Evolutionary conservation across 2,888 invertebrate species (phyloP), one percentile per base, ranked within the genome.

Genomic region (Chloromyia formosa): DNA sequence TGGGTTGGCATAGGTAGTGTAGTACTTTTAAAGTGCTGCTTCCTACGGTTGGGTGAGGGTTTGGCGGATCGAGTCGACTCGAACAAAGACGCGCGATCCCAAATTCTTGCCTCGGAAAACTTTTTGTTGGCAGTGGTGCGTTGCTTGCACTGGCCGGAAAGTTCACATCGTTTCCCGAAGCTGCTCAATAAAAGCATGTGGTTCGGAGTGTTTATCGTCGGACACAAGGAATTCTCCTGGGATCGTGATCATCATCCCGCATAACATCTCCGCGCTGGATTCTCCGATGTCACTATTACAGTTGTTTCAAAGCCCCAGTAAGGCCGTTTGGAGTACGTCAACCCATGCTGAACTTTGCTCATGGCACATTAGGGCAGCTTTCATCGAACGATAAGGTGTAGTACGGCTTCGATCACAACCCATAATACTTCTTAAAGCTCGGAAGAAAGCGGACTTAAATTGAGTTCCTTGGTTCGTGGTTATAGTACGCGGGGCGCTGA

Each of bases 91-190:
- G 54, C 10, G n/a, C 54, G 16, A 10, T 54, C 4, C 54, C 54
- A 54, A 16, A n/a, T n/a, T 54, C 54, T 54, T 54, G 54, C 9
- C n/a, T n/a, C 54, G n/a, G n/a, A 54, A 54, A 54, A 54, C 16
- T 16, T 54, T 16, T 5, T 16, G n/a, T 16, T 54, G n/a, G n/a
- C n/a, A n/a, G n/a, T n/a, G n/a, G n/a, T n/a, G n/a, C n/a, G 16
- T 16, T 16, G 54, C 54, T 54, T 54, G 54, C 54, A 54, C 54
- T 9, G 10, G 54, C n/a, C 54, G 54, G n/a, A 54, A 16, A 12
- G 54, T 54, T 54, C 54, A 16, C n/a, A 54, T 54, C n/a, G 16
- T 54, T 54, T 54, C 54, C n/a, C 54, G 54, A 10, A 54, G 54
- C n/a, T 54, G 12, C 12, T 3, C 49, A 10, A 49, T 49, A 10